Evolutionary conservation across 2,113 vertebrate genomes (phyloP).

Genomic region (Catharus minimus): DNA sequence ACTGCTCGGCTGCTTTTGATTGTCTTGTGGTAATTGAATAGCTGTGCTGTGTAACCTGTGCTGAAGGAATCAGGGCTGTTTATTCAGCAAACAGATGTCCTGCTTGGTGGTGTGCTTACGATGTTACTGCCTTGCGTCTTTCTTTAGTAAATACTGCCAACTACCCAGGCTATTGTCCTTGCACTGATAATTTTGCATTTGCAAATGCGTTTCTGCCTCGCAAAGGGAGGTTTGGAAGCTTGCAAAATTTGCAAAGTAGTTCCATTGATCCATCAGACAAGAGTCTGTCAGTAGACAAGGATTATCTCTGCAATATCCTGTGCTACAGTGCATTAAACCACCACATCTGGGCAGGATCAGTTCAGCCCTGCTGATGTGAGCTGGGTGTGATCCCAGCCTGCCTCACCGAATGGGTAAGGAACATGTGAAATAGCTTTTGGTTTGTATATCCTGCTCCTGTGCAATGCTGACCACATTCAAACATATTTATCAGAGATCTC

Average conservation of each 20-base stretch:
- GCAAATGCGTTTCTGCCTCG: background rate
- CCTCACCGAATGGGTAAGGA: background rate
- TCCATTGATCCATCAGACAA: background rate
- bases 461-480: background rate
- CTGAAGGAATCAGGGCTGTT: slow-evolving; percentile 44
- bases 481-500: background rate
- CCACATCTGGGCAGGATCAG: background rate
- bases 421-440: background rate
- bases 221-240: background rate
- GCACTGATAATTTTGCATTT: background rate
- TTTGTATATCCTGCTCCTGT: background rate
- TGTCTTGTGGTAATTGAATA: slow-evolving; percentile 51
- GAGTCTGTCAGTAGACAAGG: background rate
- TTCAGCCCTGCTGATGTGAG: background rate
- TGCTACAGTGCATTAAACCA: background rate
- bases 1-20: slow-evolving; percentile 49
- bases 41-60: slow-evolving; percentile 7
- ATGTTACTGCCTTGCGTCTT: slow-evolving; percentile 17
- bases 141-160: background rate
- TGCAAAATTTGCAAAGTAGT: background rate
- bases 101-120: background rate
- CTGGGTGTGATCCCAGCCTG: background rate
- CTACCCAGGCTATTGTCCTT: background rate
- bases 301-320: background rate
- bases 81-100: slow-evolving; percentile 62